Evolutionary conservation across 35 echinoderm and acorn worm genomes (phyloP).

Genomic region (Amphiura filiformis): DNA sequence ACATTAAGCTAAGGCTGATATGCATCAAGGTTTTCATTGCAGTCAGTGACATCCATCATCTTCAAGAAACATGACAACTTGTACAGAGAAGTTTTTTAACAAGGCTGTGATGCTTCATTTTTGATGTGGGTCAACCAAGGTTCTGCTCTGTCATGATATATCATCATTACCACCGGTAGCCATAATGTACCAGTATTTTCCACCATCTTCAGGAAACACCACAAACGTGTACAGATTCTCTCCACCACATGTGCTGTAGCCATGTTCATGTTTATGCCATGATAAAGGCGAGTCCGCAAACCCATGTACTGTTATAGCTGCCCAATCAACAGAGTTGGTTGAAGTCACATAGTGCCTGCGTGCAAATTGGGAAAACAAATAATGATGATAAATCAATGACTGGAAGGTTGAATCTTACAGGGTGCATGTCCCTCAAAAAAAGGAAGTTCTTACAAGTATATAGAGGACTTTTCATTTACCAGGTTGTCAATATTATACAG

Average conservation of each 20-base stretch:
- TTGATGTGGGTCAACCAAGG: background rate
- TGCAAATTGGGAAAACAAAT: too few species aligned
- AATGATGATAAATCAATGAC: background rate
- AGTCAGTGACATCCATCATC: too few species aligned
- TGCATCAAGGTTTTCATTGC: too few species aligned
- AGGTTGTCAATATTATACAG: too few species aligned
- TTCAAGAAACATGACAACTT: too few species aligned
- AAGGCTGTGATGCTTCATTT: too few species aligned
- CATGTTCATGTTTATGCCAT: constrained; percentile 73
- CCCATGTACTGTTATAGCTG: constrained; percentile 74
- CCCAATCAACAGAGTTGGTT: constrained; percentile 16
- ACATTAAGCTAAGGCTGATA: too few species aligned
- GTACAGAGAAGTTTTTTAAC: too few species aligned
- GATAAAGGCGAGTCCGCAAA: constrained; percentile 82
- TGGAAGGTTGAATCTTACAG: too few species aligned
- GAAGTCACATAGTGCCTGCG: background rate
- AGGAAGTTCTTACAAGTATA: too few species aligned
- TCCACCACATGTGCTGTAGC: constrained; percentile 58
- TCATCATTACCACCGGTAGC: constrained; percentile 51
- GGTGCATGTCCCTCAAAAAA: too few species aligned
- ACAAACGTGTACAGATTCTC: constrained; percentile 80
- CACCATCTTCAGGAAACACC: constrained; percentile 74
- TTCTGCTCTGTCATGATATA: constrained; percentile 24
- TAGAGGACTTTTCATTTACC: too few species aligned
- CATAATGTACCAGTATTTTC: constrained; percentile 48